Evolutionary conservation across 2,888 invertebrate species (phyloP), one percentile per base, ranked within the genome.

Genomic region (Dicycla oo): DNA sequence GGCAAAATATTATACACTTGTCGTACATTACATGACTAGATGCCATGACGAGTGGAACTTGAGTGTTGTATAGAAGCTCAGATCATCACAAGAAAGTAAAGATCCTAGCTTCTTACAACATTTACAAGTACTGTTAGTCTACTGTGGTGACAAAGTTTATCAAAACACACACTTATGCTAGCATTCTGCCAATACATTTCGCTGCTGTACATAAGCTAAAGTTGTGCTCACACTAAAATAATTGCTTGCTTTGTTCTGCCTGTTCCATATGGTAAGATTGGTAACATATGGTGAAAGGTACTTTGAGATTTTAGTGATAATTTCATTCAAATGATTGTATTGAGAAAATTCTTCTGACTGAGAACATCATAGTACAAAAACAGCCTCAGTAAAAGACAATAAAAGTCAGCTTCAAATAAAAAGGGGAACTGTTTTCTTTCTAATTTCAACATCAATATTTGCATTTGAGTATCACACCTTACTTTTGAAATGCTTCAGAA

Each of bases 221-320:
- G n/a, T 49, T 34, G 13, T 61, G 6, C 60, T 61, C 43, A 43
- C 6, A 47, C 47, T 43, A 7, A 57, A 26, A 38, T 49, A 34
- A 15, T 26, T 47, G 65, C 45, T 65, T 61, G 64, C 73, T 64
- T 54, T 51, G 10, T 45, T 61, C 30, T 30, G 26, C 20, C 18
- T 65, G 40, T 30, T 62, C 79, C 65, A 73, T 79, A 75, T 64
- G 75, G 49, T 40, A 40, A 43, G 43, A 43, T 45, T 45, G 20
- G 26, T 61, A 72, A 30, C 51, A 78, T 63, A 62, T 62, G 56
- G 57, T 57, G 57, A 54, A 20, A 58, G 51, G 10, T 20, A 53
- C n/a, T 20, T 38, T 53, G 26, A 53, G 34, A 73, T 49, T 43
- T 53, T 30, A n/a, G n/a, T 64, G 23, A 57, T 70, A 23, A 74